Evolutionary conservation across 2,113 vertebrate genomes (phyloP).

Genomic region (Dendropsophus ebraccatus): DNA sequence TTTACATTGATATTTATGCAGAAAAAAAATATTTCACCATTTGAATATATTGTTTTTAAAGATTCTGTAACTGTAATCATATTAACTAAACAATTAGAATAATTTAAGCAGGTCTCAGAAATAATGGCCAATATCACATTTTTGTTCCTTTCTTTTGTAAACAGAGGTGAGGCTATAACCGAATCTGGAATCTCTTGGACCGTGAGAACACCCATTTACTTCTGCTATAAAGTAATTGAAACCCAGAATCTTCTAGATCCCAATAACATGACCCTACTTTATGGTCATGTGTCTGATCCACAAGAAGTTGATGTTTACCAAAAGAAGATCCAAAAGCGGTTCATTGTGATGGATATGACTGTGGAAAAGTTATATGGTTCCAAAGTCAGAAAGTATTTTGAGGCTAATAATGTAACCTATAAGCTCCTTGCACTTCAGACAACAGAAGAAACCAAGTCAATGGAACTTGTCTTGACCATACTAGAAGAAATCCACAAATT

Average conservation of each 20-base stretch:
- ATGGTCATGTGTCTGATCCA: slow-evolving; percentile 74
- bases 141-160: slow-evolving; percentile 59
- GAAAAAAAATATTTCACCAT: too few species aligned
- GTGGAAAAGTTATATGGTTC: slow-evolving; percentile 76
- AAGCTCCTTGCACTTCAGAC: slow-evolving; percentile 77
- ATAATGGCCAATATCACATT: neutral
- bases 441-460: slow-evolving; percentile 82
- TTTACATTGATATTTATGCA: too few species aligned
- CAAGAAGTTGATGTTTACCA: slow-evolving; percentile 67
- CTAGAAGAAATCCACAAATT: slow-evolving; percentile 80
- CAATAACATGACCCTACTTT: slow-evolving; percentile 75
- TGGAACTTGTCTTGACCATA: slow-evolving; percentile 77
- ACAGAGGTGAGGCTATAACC: slow-evolving; percentile 72
- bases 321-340: slow-evolving; percentile 73
- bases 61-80: neutral
- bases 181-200: slow-evolving; percentile 75
- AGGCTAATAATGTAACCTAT: slow-evolving; percentile 72
- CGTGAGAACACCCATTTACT: slow-evolving; percentile 77
- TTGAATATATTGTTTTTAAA: neutral
- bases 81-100: neutral
- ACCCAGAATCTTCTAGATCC: slow-evolving; percentile 74
- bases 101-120: neutral
- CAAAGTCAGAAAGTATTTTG: slow-evolving; percentile 72
- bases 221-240: slow-evolving; percentile 80
- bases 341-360: slow-evolving; percentile 77